Evolutionary conservation across 2,797 vertebrate species (phyloP), one percentile per base, ranked within the genome.

Genomic region (Pterois miles): DNA sequence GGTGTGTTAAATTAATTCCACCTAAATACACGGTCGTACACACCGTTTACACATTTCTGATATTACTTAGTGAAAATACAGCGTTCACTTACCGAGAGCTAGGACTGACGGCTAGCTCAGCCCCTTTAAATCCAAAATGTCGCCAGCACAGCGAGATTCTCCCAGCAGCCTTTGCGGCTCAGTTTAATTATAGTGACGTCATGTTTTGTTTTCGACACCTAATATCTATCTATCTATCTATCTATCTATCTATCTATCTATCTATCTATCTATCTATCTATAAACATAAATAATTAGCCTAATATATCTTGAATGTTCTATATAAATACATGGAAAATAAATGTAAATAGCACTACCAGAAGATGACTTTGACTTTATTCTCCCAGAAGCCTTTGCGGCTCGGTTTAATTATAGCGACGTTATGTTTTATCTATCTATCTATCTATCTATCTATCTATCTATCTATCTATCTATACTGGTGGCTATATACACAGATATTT

Each of bases 61-160:
- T 8, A 18, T 31, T 1, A 63, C 20, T 22, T 0, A 2, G 14
- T 18, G 4, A 20, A 62, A 65, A 76, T 16, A 11, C 1, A 59
- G 54, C 8, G 20, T 29, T 59, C 2, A 87, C 93, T 93, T 86
- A 95, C 94, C 94, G 63, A 90, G 89, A 93, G 88, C 92, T 90
- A 53, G 52, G 68, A 85, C 84, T 85, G 84, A 77, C 83, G 80
- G 82, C 74, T 81, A 89, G 75, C 78, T 86, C 84, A 92, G 89
- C 88, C 92, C 90, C 94, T 94, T 94, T 94, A 94, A 93, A 94
- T 94, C 92, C 93, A 96, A 95, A 93, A 95, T 95, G 95, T 92
- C 94, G 90, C 74, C 92, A 25, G 11, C 80, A 66, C 64, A 48
- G 75, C 53, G 48, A 65, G 57, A 54, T 18, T 80, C 63, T 92